These are phyloP conservation scores for Distichodus sexfasciatus DNA, from an alignment of 2,797 vertebrate species.

Conservation along the genomic window DNA sequence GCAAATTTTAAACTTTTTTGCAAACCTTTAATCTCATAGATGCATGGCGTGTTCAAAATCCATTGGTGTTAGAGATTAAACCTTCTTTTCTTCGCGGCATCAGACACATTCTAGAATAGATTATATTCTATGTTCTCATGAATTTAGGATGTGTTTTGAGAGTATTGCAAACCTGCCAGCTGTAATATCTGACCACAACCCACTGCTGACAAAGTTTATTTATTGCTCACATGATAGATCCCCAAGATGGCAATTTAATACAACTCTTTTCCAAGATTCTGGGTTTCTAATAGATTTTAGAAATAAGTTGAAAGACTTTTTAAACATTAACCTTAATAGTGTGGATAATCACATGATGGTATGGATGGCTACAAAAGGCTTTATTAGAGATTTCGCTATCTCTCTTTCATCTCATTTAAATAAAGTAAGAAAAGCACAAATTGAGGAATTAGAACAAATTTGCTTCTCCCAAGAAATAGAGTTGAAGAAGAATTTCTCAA, in stretches of 20 bases:
- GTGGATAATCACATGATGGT: not conserved
- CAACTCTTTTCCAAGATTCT: not conserved
- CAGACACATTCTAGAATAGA: slow-evolving; percentile 2
- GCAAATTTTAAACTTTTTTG: not conserved
- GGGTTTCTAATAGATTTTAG: not conserved
- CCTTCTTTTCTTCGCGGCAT: not conserved
- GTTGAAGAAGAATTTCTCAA: not conserved
- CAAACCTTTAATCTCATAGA: slow-evolving; percentile 1
- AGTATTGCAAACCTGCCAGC: not conserved
- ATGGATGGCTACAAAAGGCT: not conserved
- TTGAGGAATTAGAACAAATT: too few relatives aligned
- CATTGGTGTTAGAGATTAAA: slow-evolving; percentile 1
- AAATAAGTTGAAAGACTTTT: not conserved
- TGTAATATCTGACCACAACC: not conserved
- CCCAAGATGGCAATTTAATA: not conserved
- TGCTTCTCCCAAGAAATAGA: not conserved
- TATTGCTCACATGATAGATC: not conserved
- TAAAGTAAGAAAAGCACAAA: too few relatives aligned
- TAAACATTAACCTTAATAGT: not conserved
- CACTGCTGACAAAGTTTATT: not conserved
- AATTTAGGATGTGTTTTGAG: not conserved
- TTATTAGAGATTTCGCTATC: not conserved
- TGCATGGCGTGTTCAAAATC: not conserved
- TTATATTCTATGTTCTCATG: too few relatives aligned
- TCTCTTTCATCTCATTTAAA: too few relatives aligned